phyloP scores from a whole-genome alignment of 2,888 invertebrate species.

The Ferdinandea cuprea region DNA sequence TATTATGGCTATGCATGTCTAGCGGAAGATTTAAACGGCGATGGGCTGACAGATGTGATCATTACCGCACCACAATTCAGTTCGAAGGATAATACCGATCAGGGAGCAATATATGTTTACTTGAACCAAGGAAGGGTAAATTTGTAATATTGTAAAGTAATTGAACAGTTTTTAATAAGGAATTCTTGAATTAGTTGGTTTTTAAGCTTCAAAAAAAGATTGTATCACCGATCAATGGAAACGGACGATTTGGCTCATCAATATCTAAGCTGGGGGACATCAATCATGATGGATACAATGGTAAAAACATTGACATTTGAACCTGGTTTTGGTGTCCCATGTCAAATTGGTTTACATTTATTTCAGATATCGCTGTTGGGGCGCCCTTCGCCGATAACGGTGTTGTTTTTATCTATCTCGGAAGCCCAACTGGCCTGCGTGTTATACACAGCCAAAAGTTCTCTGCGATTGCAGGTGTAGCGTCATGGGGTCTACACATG shows the following conservation, averaged over 20 bases:
- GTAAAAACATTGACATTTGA: conserved; percentile 79
- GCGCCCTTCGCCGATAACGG: conserved; percentile 87
- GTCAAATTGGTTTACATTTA: not conserved
- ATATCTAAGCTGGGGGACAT: conserved; percentile 85
- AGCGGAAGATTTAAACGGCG: conserved; percentile 86
- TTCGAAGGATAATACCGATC: conserved; percentile 81
- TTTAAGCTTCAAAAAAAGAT: conserved; percentile 79
- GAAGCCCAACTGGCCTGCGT: conserved; percentile 81
- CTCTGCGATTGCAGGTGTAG: conserved; percentile 76
- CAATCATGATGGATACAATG: conserved; percentile 87
- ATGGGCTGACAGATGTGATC: conserved; percentile 86
- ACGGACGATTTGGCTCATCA: conserved; percentile 81
- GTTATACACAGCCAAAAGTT: conserved; percentile 82
- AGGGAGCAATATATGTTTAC: conserved; percentile 83
- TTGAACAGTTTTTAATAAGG: too few species aligned
- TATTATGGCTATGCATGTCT: conserved; percentile 87
- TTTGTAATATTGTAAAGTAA: conserved; percentile 29
- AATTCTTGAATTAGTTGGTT: conserved; percentile 77
- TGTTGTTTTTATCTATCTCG: conserved; percentile 86
- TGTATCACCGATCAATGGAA: conserved; percentile 78
- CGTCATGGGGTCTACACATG: conserved; percentile 80
- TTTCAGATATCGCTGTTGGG: conserved; percentile 86
- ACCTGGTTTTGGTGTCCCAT: too few species aligned
- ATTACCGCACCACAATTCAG: conserved; percentile 86
- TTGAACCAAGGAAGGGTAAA: conserved; percentile 82